Percentiles rank a stretch among this genome's conserved stretches.
phyloP scores from a whole-genome alignment of 2,113 vertebrate genomes.

The Notothenia coriiceps region DNA sequence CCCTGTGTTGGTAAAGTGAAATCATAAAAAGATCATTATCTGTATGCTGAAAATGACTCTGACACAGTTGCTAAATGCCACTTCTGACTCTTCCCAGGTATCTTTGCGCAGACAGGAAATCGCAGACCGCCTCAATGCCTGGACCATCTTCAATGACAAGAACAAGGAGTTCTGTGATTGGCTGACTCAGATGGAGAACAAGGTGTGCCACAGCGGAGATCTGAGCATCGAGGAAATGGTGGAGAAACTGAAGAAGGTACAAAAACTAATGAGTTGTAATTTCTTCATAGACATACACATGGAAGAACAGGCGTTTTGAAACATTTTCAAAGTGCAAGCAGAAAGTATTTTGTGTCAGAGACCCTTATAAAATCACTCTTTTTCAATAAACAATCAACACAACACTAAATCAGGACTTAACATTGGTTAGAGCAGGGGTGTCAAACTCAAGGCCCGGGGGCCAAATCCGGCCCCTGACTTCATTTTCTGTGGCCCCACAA shows the following conservation, averaged over 20 bases:
- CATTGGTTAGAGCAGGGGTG: too few relatives aligned
- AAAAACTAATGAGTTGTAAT: neutral
- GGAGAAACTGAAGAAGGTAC: slow-evolving; percentile 95
- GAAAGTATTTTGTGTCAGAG: neutral
- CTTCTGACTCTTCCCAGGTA: slow-evolving; percentile 81
- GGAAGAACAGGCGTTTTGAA: too few relatives aligned
- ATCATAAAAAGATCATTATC: neutral
- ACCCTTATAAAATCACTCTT: neutral
- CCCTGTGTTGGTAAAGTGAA: neutral
- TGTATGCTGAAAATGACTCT: neutral
- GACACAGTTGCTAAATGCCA: neutral
- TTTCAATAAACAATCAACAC: too few relatives aligned
- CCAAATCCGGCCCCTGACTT: too few relatives aligned
- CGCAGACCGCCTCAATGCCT: slow-evolving; percentile 91
- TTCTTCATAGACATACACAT: neutral
- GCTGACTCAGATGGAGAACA: slow-evolving; percentile 95
- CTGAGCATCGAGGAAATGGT: slow-evolving; percentile 95
- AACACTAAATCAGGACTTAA: too few relatives aligned
- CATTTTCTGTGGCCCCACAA: too few relatives aligned
- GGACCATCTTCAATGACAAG: slow-evolving; percentile 94
- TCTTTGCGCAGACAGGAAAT: slow-evolving; percentile 90
- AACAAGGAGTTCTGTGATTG: slow-evolving; percentile 94
- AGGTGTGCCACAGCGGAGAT: slow-evolving; percentile 89
- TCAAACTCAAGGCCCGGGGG: too few relatives aligned
- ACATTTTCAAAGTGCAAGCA: too few relatives aligned